These are phyloP conservation scores for Henricia sp. DNA, from an alignment of 53 echinoderm and acorn worm species.

Conservation along the genomic window DNA sequence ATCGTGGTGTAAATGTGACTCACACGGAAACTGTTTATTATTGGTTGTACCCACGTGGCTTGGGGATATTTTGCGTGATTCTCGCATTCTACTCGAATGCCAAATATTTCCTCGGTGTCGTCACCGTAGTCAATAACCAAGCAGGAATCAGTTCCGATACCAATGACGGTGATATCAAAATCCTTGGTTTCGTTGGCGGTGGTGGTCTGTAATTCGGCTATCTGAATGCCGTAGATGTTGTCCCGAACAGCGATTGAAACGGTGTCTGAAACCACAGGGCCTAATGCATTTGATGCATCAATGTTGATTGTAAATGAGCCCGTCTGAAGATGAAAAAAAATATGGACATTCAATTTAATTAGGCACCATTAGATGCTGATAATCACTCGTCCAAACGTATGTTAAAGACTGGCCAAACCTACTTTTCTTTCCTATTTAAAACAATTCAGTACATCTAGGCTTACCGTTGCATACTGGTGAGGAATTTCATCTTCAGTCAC, in stretches of 20 bases:
- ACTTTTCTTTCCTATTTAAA: too few species aligned
- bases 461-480: constrained; percentile 17
- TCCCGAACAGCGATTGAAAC: constrained; percentile 5
- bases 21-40: constrained; percentile 14
- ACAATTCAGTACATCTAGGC: too few species aligned
- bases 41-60: constrained; percentile 14
- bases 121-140: constrained; percentile 79
- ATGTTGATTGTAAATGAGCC: neutral
- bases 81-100: constrained; percentile 45
- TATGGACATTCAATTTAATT: neutral
- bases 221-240: constrained; percentile 52
- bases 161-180: constrained; percentile 47
- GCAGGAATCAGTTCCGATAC: constrained; percentile 70
- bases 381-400: too few species aligned
- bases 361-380: neutral
- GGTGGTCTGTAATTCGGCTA: neutral
- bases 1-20: constrained; percentile 53
- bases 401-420: too few species aligned
- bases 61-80: constrained; percentile 37
- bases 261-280: neutral
- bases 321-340: neutral
- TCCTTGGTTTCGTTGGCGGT: constrained; percentile 8
- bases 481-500: constrained; percentile 16
- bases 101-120: constrained; percentile 18
- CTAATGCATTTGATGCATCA: neutral